Evolutionary conservation across 2,888 invertebrate genomes (phyloP).

Genomic region (Nebria salina): DNA sequence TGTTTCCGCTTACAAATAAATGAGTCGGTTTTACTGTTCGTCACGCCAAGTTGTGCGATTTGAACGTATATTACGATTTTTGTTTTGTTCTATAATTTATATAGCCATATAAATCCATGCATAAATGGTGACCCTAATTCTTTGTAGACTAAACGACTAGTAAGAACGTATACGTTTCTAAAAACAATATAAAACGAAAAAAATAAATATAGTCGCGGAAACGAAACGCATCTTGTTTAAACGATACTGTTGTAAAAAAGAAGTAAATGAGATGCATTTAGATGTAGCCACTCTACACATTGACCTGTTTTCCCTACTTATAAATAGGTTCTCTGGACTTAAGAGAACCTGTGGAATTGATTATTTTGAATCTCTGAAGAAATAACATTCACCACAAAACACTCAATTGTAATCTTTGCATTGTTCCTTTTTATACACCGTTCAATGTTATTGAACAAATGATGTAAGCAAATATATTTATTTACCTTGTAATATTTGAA

Average conservation of each 20-base stretch:
- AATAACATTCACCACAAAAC: not conserved
- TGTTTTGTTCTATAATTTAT: not conserved
- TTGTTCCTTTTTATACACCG: not conserved
- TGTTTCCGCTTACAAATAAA: too few relatives aligned
- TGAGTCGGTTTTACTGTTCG: too few relatives aligned
- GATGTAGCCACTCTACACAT: not conserved
- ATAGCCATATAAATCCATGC: not conserved
- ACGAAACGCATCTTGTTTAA: not conserved
- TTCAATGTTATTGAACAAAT: not conserved
- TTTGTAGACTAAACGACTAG: not conserved
- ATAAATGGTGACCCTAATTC: not conserved
- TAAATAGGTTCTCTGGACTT: not conserved
- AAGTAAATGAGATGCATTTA: not conserved
- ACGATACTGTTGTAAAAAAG: not conserved
- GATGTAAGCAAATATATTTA: slow-evolving; percentile 1
- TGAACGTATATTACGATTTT: too few relatives aligned
- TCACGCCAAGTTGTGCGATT: too few relatives aligned
- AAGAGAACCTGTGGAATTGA: not conserved
- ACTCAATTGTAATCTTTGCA: not conserved
- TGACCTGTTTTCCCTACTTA: not conserved
- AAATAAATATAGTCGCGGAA: not conserved
- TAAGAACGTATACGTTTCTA: not conserved
- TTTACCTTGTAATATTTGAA: not conserved
- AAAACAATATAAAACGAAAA: not conserved
- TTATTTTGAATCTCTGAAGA: not conserved